Conservation (phyloP, 1,140 invertebrate genomes). For the Zaprionus ghesquierei region DNA sequence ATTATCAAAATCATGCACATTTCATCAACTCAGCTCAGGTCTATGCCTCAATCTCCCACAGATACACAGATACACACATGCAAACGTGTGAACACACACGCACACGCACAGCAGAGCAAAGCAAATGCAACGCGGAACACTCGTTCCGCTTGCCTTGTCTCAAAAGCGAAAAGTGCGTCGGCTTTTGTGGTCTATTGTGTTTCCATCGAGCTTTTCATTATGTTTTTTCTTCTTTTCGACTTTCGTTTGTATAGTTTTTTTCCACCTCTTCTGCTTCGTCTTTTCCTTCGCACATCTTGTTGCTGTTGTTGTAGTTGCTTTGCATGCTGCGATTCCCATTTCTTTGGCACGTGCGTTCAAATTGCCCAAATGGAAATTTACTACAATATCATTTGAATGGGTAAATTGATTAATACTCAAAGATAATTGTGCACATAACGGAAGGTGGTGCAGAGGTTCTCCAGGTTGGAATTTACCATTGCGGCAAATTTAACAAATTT, state of each 20-base stretch:
- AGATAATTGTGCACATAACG: background rate
- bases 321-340: slow-evolving; percentile 25
- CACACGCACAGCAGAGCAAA: background rate
- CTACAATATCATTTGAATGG: background rate
- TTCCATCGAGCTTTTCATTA: slow-evolving; percentile 21
- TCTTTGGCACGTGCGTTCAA: slow-evolving; percentile 57
- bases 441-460: background rate
- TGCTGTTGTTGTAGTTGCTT: slow-evolving; percentile 28
- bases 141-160: slow-evolving; percentile 61
- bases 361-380: slow-evolving; percentile 57
- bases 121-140: slow-evolving; percentile 16
- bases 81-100: background rate
- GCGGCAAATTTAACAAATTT: background rate
- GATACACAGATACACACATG: background rate
- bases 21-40: slow-evolving; percentile 49
- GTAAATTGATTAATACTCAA: background rate
- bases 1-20: slow-evolving; percentile 64
- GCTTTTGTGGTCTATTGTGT: slow-evolving; percentile 34
- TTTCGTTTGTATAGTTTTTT: slow-evolving; percentile 49
- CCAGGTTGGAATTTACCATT: background rate
- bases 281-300: slow-evolving; percentile 44
- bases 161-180: slow-evolving; percentile 73
- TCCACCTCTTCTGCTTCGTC: slow-evolving; percentile 5
- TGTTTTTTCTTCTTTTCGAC: slow-evolving; percentile 39
- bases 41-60: slow-evolving; percentile 14